A percentile compares a stretch with the other conserved stretches of the same genome.
These are phyloP conservation scores for Yoshiicerus persimilis DNA, from an alignment of 1,140 invertebrate genomes.

Conservation along the genomic window DNA sequence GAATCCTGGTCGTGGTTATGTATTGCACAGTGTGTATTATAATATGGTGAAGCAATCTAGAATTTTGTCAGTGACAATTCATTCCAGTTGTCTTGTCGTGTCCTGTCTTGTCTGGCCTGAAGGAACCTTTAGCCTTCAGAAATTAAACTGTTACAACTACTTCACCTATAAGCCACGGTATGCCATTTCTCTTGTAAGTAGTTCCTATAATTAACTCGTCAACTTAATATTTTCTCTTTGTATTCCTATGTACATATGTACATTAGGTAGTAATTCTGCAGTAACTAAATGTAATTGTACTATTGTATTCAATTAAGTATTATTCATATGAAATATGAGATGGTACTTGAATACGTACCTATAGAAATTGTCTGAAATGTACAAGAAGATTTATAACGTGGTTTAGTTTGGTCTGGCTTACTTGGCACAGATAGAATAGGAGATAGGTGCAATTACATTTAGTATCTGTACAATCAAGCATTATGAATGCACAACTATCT, in stretches of 20 bases:
- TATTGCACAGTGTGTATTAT: no score
- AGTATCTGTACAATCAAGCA: background rate
- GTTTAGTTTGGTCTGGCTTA: background rate
- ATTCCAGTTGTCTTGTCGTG: background rate
- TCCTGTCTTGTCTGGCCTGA: background rate
- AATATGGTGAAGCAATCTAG: background rate
- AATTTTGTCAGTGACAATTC: background rate
- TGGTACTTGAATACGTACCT: background rate
- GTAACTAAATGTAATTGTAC: background rate
- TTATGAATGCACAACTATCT: background rate
- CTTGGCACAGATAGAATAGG: background rate
- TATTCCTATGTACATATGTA: background rate
- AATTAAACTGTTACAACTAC: background rate
- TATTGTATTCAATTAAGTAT: background rate
- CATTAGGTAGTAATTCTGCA: background rate
- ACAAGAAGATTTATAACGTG: background rate
- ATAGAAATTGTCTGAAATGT: no score
- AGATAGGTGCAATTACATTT: background rate
- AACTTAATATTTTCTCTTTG: background rate
- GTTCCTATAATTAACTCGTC: background rate
- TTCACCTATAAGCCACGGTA: background rate
- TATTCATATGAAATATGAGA: background rate
- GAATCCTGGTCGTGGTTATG: background rate
- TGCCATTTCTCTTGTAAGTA: no score
- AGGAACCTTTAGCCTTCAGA: background rate